These are phyloP conservation scores for Brachionus asplanchnoidis DNA, from an alignment of 1,140 invertebrate genomes.

Conservation along the genomic window DNA sequence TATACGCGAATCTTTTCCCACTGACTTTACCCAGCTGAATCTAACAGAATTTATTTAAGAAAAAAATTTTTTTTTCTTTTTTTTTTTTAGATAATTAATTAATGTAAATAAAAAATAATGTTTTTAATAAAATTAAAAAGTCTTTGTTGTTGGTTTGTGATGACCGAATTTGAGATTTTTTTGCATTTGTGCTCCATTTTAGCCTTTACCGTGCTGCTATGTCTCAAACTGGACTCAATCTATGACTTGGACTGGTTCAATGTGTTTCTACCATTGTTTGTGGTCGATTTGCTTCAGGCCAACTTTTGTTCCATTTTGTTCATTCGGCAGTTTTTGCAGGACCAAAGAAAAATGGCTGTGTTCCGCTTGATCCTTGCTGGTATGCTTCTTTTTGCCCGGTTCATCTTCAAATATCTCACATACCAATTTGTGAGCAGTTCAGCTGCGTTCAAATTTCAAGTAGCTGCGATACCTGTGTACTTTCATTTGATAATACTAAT, in stretches of 20 bases:
- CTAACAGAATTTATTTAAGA: not conserved
- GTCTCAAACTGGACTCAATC: not conserved
- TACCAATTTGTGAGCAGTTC: not conserved
- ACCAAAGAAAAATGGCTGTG: slow-evolving; percentile 1
- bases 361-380: not conserved
- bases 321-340: not conserved
- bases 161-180: slow-evolving; percentile 38
- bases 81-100: slow-evolving; percentile 14
- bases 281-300: slow-evolving; percentile 19
- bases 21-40: not conserved
- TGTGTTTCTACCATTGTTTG: slow-evolving; percentile 29
- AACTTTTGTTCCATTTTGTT: slow-evolving; percentile 39
- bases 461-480: not conserved
- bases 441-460: slow-evolving; percentile 1
- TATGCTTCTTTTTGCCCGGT: not conserved
- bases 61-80: not conserved
- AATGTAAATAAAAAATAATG: slow-evolving; percentile 22
- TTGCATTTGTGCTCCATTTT: not conserved
- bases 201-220: not conserved
- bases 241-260: not conserved
- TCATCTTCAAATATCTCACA: slow-evolving; percentile 8
- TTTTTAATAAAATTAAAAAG: slow-evolving; percentile 35
- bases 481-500: slow-evolving; percentile 34
- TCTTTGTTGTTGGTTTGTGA: slow-evolving; percentile 32
- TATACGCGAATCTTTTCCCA: not conserved